Base-by-base conservation (phyloP, 2,888 invertebrate species). In the Sipunculus nudus region DNA sequence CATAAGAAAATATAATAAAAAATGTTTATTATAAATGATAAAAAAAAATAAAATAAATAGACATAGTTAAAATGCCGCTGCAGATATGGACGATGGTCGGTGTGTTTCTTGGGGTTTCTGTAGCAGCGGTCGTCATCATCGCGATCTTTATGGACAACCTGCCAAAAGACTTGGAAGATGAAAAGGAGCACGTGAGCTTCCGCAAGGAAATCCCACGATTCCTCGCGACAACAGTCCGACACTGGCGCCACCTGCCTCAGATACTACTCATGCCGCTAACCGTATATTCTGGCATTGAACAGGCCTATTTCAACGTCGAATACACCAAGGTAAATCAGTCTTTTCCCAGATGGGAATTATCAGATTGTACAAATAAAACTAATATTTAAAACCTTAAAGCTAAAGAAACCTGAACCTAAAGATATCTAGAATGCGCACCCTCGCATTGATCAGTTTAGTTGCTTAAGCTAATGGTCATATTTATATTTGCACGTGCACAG, bases 261-360 rank as follows among this genome's bases (percentile, higher is more conserved):
- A 91, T 96, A 76, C 87, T 97, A 5, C 88, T 98, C 35, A 94
- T 97, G 67, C 96, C 96, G 1, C 90, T 98, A 65, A 98, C 97
- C 0, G 86, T 98, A 52, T 98, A 94, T 90, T 95, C 96, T 75
- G 97, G 97, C 59, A 92, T 98, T 89, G 96, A 97, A 81, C 97
- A 97, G 82, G 97, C 96, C 0, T 97, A 96, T 85, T 92, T 96
- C 72, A 92, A 93, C 21, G 96, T 95, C 1, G 84, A 86, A 49
- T 87, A 80, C 70, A 86, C 86, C 0, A 83, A 84, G 73, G 86
- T 86, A 48, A 32, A 13, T 39, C n/a, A n/a, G n/a, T n/a, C n/a
- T n/a, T n/a, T n/a, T 68, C 76, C 13, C 8, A 35, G 10, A 8
- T 13, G n/a, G n/a, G n/a, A n/a, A n/a, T n/a, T n/a, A n/a, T n/a